Percentiles rank a stretch among this genome's conserved stretches.
Conservation (phyloP, 2,113 vertebrate species). For the Ceyx cyanopectus region DNA sequence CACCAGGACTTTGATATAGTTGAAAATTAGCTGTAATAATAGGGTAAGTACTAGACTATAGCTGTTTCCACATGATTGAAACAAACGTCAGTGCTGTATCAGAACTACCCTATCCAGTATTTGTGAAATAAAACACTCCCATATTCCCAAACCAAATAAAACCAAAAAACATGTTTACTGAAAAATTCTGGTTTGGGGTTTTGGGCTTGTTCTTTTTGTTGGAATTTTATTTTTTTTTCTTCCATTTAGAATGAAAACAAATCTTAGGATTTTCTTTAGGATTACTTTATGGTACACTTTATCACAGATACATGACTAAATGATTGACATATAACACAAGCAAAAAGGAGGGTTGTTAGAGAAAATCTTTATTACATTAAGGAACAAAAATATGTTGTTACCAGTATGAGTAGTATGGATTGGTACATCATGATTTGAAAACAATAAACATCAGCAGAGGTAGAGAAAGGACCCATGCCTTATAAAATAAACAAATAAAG, state of each 20-base stretch:
- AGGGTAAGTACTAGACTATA: background rate
- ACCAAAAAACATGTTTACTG: background rate
- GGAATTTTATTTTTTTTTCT: background rate
- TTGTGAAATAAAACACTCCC: background rate
- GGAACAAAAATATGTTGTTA: background rate
- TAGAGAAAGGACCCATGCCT: background rate
- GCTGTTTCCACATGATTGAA: background rate
- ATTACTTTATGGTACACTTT: background rate
- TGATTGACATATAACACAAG: background rate
- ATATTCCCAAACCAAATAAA: conserved; percentile 4
- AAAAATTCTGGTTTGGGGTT: background rate
- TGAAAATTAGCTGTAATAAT: conserved; percentile 6
- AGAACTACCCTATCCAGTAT: background rate
- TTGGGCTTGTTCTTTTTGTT: background rate
- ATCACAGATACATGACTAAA: background rate
- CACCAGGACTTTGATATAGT: background rate
- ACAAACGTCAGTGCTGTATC: background rate
- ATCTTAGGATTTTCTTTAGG: background rate
- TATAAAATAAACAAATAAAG: background rate
- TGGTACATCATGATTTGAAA: background rate
- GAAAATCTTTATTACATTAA: background rate
- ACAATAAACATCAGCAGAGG: background rate
- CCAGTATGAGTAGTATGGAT: no score
- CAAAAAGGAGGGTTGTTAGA: background rate
- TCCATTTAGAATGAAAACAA: background rate